phyloP scores from a whole-genome alignment of 2,113 vertebrate genomes.

The Alethe castanea region DNA sequence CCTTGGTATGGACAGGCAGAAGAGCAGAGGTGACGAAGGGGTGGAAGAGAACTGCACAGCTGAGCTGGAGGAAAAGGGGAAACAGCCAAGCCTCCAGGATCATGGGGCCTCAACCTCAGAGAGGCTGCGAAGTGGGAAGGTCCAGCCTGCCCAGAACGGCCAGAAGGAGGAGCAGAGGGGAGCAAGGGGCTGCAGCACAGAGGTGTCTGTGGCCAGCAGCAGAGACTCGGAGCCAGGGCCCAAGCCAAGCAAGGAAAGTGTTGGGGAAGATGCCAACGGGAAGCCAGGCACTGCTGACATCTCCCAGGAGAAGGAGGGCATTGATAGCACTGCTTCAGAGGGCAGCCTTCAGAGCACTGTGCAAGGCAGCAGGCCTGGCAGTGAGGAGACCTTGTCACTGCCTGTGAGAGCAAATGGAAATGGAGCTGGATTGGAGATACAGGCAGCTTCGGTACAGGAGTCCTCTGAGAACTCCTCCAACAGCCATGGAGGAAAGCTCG shows the following conservation, averaged over 20 bases:
- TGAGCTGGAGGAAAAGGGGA: constrained; percentile 34
- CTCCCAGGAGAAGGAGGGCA: background rate
- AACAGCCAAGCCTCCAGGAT: constrained; percentile 1
- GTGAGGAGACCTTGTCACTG: background rate
- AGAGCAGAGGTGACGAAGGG: constrained; percentile 5
- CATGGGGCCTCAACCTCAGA: background rate
- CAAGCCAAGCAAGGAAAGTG: background rate
- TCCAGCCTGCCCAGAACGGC: background rate
- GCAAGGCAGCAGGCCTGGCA: background rate
- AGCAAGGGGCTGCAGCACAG: background rate
- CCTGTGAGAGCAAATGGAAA: fast-evolving
- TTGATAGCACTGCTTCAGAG: background rate
- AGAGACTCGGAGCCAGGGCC: background rate
- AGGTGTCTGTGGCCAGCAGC: background rate
- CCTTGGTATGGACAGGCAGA: background rate
- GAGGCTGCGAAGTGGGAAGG: background rate
- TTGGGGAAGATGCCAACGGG: background rate
- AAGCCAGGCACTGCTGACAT: background rate
- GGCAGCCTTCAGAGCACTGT: background rate
- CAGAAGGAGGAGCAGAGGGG: background rate
- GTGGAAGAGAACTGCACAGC: constrained; percentile 15
- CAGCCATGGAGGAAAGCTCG: background rate
- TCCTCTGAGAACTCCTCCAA: background rate
- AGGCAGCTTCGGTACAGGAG: background rate
- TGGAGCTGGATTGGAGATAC: background rate